phyloP scores from a whole-genome alignment of 2,797 vertebrate species.

The Schizopygopsis malacanthus region DNA sequence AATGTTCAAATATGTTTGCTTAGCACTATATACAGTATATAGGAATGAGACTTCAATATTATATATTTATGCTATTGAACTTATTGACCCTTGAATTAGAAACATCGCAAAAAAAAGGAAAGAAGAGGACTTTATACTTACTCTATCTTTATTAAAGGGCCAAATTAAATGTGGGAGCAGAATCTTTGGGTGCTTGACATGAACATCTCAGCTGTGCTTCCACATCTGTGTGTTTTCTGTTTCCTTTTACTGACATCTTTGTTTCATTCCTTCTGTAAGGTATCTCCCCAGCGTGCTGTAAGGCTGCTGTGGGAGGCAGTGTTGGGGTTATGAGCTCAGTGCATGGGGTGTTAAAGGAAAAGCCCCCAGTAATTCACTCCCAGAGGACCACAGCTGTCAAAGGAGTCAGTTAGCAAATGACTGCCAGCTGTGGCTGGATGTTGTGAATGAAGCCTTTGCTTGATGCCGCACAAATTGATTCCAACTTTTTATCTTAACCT shows the following conservation, averaged over 20 bases:
- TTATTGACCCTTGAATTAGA: no score
- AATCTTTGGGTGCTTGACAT: background rate
- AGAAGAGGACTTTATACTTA: background rate
- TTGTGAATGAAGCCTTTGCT: constrained; percentile 57
- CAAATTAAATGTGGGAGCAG: background rate
- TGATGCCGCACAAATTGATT: background rate
- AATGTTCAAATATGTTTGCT: no score
- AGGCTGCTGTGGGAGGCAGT: background rate
- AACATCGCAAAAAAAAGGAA: background rate
- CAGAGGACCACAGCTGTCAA: constrained; percentile 66
- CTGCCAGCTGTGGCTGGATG: constrained; percentile 71
- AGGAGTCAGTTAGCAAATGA: constrained; percentile 68
- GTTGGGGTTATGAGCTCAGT: constrained; percentile 26
- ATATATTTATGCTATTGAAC: no score
- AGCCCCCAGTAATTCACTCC: constrained; percentile 65
- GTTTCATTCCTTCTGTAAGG: background rate
- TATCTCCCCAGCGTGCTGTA: background rate
- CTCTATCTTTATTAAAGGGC: background rate
- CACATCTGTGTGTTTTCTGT: background rate
- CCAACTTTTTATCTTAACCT: constrained; percentile 5
- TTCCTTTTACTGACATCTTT: constrained; percentile 6
- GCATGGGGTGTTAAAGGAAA: constrained; percentile 20
- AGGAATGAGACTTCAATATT: no score
- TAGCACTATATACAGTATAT: no score
- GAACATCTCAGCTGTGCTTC: background rate